These are phyloP conservation scores for Pangasianodon gigas DNA, from an alignment of 2,113 vertebrate species.

Conservation along the genomic window DNA sequence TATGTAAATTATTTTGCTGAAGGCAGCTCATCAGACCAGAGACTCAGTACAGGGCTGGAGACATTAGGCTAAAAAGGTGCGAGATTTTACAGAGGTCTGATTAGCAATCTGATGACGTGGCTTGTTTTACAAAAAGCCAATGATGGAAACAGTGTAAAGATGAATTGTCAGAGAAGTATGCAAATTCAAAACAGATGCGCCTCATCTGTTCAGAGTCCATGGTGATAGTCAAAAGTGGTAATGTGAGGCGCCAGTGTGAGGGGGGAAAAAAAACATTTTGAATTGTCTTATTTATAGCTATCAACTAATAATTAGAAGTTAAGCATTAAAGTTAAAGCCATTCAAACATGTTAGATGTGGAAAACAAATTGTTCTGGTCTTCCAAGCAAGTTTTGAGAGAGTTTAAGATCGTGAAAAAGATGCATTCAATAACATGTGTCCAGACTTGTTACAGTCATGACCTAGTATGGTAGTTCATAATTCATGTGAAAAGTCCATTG, in stretches of 20 bases:
- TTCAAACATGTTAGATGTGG: neutral
- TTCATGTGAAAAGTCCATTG: neutral
- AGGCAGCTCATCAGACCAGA: neutral
- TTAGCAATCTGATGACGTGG: neutral
- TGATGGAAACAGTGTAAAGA: neutral
- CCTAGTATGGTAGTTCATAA: neutral
- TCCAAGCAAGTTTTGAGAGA: no score
- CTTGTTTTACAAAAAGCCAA: constrained; percentile 7
- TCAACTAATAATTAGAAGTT: neutral
- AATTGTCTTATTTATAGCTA: neutral
- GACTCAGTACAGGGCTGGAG: neutral
- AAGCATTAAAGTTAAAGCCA: neutral
- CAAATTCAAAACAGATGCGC: neutral
- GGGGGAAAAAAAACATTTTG: neutral
- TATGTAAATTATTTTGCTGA: neutral
- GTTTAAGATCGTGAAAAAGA: no score
- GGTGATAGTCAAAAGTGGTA: neutral
- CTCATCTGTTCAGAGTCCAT: neutral
- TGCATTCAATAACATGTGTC: no score
- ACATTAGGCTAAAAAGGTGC: neutral
- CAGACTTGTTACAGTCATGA: no score
- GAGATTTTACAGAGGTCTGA: neutral
- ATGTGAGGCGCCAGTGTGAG: neutral
- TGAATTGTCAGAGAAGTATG: constrained; percentile 1
- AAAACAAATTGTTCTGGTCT: no score